Conservation (phyloP, 2,888 invertebrate genomes). For the Acleris emargana region DNA sequence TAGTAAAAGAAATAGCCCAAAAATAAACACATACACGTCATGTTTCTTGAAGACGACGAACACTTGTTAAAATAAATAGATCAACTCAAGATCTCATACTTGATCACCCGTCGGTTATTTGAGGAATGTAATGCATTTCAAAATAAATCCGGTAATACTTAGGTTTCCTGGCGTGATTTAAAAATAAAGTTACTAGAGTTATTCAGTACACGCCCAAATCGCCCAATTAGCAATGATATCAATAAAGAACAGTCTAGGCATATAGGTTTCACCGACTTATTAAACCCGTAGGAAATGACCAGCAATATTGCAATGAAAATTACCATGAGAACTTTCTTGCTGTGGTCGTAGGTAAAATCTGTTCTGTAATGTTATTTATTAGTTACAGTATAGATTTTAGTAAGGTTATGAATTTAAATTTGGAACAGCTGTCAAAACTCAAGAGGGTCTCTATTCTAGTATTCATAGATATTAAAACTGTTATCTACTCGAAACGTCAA, state of each 20-base stretch:
- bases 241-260: neutral
- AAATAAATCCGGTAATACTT: neutral
- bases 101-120: slow-evolving; percentile 20
- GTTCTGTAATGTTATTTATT: no score
- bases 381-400: no score
- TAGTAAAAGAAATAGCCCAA: slow-evolving; percentile 28
- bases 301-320: no score
- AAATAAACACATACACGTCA: slow-evolving; percentile 28
- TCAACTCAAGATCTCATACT: slow-evolving; percentile 24
- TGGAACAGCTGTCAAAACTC: no score
- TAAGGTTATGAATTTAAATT: no score
- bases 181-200: neutral
- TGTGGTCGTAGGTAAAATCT: no score
- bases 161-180: neutral
- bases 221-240: neutral
- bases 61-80: slow-evolving; percentile 31
- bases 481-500: no score
- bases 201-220: neutral
- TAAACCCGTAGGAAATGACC: no score
- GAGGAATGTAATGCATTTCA: slow-evolving; percentile 11
- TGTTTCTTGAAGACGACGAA: slow-evolving; percentile 30
- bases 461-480: no score
- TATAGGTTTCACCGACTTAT: no score
- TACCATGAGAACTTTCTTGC: no score
- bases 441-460: no score